Percentiles rank a stretch among this genome's conserved stretches.
Conservation (phyloP, 2,113 vertebrate genomes). For the Chloroceryle aenea region DNA sequence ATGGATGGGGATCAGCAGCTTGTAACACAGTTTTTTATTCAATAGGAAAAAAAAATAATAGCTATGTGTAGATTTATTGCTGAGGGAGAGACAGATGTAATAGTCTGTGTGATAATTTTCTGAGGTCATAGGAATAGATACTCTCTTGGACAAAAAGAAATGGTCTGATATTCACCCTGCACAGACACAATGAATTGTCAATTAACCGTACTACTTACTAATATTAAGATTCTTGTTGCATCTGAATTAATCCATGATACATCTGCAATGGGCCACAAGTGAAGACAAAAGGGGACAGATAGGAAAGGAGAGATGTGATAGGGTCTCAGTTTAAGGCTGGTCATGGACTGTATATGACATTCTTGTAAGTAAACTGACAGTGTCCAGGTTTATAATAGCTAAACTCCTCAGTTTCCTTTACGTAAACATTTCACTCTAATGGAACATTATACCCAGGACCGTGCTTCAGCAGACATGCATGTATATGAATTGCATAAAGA, state of each 20-base stretch:
- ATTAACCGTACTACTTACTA: rapidly evolving
- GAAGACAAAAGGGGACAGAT: slow-evolving; percentile 7
- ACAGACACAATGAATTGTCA: not conserved
- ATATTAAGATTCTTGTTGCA: not conserved
- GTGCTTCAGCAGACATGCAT: slow-evolving; percentile 23
- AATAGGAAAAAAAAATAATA: not conserved
- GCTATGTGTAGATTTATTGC: not conserved
- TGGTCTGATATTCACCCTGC: not conserved
- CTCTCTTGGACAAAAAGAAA: not conserved
- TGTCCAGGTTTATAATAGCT: slow-evolving; percentile 74
- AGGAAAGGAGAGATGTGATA: not conserved
- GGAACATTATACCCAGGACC: slow-evolving; percentile 62
- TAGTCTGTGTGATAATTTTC: not conserved
- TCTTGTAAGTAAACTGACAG: slow-evolving; percentile 68
- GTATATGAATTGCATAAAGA: slow-evolving; percentile 54
- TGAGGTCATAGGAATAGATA: not conserved
- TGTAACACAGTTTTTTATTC: not conserved
- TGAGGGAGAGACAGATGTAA: not conserved
- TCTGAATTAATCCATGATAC: not conserved
- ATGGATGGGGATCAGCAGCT: not conserved
- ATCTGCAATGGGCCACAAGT: not conserved
- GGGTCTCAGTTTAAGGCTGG: slow-evolving; percentile 9
- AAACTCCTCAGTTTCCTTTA: slow-evolving; percentile 66
- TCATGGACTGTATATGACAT: slow-evolving; percentile 36
- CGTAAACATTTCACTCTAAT: slow-evolving; percentile 73